These are phyloP conservation scores for Odontomyia ornata DNA, from an alignment of 2,888 invertebrate species.

Conservation along the genomic window DNA sequence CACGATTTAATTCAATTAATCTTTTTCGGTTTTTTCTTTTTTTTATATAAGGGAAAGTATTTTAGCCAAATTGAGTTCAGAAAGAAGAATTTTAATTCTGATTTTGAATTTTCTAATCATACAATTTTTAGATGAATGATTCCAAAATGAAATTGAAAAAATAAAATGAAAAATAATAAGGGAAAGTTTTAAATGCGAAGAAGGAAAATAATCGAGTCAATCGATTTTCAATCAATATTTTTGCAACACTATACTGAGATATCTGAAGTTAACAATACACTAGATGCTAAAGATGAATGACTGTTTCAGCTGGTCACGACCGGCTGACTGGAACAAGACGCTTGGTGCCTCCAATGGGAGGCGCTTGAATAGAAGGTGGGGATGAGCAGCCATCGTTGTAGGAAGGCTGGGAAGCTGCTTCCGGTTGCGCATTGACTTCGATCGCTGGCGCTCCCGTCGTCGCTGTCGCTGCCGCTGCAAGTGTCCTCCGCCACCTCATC, in stretches of 20 bases:
- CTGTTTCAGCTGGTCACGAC: slow-evolving; percentile 30
- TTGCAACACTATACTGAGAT: slow-evolving; percentile 26
- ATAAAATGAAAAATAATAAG: neutral
- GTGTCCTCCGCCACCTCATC: neutral
- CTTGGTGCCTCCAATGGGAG: slow-evolving; percentile 32
- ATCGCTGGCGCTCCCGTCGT: neutral
- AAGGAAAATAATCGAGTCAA: neutral
- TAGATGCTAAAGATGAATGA: slow-evolving; percentile 35
- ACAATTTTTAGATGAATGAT: neutral
- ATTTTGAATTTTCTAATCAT: neutral
- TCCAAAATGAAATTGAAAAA: neutral
- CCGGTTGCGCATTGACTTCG: neutral
- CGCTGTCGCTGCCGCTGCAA: neutral
- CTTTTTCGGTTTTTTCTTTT: too few species aligned
- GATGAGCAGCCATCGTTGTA: slow-evolving; percentile 45
- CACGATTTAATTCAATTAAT: too few species aligned
- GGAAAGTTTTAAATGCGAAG: neutral
- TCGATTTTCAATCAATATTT: slow-evolving; percentile 14
- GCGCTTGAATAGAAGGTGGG: slow-evolving; percentile 46
- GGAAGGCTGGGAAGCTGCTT: slow-evolving; percentile 27
- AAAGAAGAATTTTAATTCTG: neutral
- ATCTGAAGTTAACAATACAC: slow-evolving; percentile 18
- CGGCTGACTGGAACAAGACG: slow-evolving; percentile 16
- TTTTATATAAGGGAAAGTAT: neutral
- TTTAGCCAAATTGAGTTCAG: neutral